Base-by-base conservation (phyloP, 2,797 vertebrate species). In the Aplochiton taeniatus region DNA sequence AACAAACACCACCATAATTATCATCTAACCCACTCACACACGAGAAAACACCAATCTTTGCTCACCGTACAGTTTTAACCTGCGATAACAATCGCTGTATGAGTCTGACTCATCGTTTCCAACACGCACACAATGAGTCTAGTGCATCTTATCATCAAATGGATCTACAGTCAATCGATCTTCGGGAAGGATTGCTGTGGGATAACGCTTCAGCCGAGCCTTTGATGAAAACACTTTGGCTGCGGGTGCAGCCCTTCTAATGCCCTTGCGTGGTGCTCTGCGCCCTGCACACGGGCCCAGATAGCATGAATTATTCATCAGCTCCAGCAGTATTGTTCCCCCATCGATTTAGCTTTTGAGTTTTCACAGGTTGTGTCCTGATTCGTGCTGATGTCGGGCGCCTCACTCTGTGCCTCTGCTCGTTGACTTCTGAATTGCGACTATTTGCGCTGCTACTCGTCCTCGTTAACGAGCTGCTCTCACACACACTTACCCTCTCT, bases 281-380 rank as follows among this genome's bases (percentile, higher is more conserved):
- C 18, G 77, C 54, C 72, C 82, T 54, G 47, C 65, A 83, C 74
- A 75, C 79, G 73, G 53, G 46, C 71, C 65, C 53, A 50, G 31
- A 44, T 56, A 9, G 17, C 76, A 85, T 85, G 73, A 76, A 82
- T 85, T 82, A 87, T 86, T 83, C 75, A 88, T 88, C 60, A 20
- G 49, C 73, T 83, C 61, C 3, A 68, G 44, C n/a, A 31, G 66
- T 83, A 69, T 78, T 81, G 68, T 71, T 69, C 69, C 63, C 76
- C 76, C 69, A 80, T 76, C 78, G 83, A 83, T 80, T 85, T 79
- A 82, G 78, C 31, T 31, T 71, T 66, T 56, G 58, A 74, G 61
- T 72, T 74, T 83, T 75, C 65, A 47, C 59, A 65, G 69, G 76
- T 78, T 79, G 72, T 47, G 14, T 31, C 52, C 70, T 78, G 77